Percentiles rank a stretch among this genome's conserved stretches.
phyloP scores from a whole-genome alignment of 1,140 invertebrate genomes.

The Drosophila asahinai region DNA sequence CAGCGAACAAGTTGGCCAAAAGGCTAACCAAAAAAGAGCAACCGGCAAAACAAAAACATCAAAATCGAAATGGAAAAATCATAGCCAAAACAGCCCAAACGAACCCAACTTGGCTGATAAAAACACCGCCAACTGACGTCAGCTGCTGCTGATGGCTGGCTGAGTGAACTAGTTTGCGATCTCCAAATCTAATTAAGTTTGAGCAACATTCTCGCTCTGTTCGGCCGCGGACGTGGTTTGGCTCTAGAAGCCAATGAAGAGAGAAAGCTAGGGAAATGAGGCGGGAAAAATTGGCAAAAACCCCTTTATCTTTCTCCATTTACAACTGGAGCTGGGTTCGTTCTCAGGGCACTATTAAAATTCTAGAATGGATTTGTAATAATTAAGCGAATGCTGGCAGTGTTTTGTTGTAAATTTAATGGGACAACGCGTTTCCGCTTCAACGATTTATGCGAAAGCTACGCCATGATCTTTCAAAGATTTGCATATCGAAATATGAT shows the following conservation, averaged over 20 bases:
- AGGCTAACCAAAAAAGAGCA: slow-evolving; percentile 41
- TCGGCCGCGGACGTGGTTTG: slow-evolving; percentile 59
- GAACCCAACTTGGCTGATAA: slow-evolving; percentile 40
- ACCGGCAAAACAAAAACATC: slow-evolving; percentile 47
- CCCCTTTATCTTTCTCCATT: not conserved
- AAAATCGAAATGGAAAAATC: slow-evolving; percentile 24
- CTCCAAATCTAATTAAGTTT: slow-evolving; percentile 77
- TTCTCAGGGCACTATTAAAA: slow-evolving; percentile 22
- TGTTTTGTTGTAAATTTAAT: slow-evolving; percentile 19
- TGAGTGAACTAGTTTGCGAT: slow-evolving; percentile 72
- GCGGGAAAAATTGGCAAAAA: slow-evolving; percentile 48
- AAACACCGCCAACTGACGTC: slow-evolving; percentile 39
- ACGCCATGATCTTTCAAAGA: slow-evolving; percentile 12
- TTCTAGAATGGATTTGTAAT: slow-evolving; percentile 42
- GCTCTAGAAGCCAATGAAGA: slow-evolving; percentile 14
- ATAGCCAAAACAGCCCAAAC: slow-evolving; percentile 31
- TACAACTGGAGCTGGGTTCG: slow-evolving; percentile 4
- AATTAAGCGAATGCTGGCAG: slow-evolving; percentile 16
- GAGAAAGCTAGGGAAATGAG: slow-evolving; percentile 66
- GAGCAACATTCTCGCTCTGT: slow-evolving; percentile 32
- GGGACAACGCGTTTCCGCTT: slow-evolving; percentile 35
- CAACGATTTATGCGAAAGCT: slow-evolving; percentile 19
- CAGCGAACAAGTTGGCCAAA: slow-evolving; percentile 57
- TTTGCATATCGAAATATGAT: slow-evolving; percentile 30
- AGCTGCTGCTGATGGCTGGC: slow-evolving; percentile 23